Base-by-base conservation (phyloP, 2,113 vertebrate genomes). In the Petrocephalus microphthalmus region DNA sequence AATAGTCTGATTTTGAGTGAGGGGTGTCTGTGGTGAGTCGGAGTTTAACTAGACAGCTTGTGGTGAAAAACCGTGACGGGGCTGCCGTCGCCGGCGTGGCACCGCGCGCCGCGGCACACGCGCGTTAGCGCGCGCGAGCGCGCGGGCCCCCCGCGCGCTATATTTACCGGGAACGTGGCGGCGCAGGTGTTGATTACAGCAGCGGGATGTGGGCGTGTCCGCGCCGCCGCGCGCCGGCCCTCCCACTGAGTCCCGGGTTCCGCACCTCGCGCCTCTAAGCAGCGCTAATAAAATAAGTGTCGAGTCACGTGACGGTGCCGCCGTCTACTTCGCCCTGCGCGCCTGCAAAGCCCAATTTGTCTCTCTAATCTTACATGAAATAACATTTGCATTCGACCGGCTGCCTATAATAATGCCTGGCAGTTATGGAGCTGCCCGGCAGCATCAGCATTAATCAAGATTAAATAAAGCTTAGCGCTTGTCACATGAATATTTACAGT, bases 361-460 rank as follows among this genome's bases (percentile, higher is more conserved):
- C 91, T 93, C 83, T 86, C 89, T 92, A 92, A 92, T 92, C 89
- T 92, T 92, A 93, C 92, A 91, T 86, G 57, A 90, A 92, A 91
- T 92, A 92, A 93, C 92, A 93, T 93, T 93, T 93, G 92, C 91
- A 93, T 93, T 93, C 91, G 91, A 90, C 90, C 91, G 91, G 92
- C 92, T 88, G 91, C 89, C 90, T 91, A 89, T 91, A 91, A 90
- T 90, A 91, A 91, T 89, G 90, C 88, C 87, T 92, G 91, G 91
- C 91, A 92, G 91, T 91, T 91, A 90, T 91, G 91, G 92, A 91
- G 78, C 88, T 83, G 90, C 90, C 90, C 47, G 47, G 74, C 88
- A 91, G 91, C 92, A 92, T 94, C 93, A 93, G 91, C 93, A 95
- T 95, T 95, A 92, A 94, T 96, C 95, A 95, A 94, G 94, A 94